Evolutionary conservation across 2,113 vertebrate species (phyloP), one percentile per base, ranked within the genome.

Genomic region (Xiphias gladius): DNA sequence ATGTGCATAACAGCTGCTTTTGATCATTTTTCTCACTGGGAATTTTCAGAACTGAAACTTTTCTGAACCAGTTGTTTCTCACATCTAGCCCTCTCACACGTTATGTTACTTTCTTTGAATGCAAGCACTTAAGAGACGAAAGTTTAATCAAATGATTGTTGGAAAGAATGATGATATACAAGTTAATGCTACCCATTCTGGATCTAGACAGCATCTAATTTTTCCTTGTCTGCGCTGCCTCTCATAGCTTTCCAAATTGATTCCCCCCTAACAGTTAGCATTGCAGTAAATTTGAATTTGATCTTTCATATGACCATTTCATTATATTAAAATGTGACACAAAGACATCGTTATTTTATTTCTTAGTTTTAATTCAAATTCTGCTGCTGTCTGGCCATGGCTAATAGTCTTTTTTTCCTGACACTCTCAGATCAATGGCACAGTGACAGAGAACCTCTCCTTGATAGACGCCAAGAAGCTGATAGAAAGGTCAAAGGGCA

Each of bases 401-500:
- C 67, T 86, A 48, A 84, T 26, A 5, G 16, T 14, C 30, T 24
- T 73, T 17, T 48, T 64, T 75, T 41, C 37, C 65, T 78, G 62
- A 54, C 79, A 71, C 26, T 82, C 93, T 57, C 92, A 99, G 98
- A 99, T 99, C 93, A 99, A 99, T 78, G 98, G 98, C 91, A 99
- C 98, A 43, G 98, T 99, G 92, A 99, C 98, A 0, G 98, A 99
- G 95, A 99, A 99, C 90, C 97, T 99, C 96, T 99, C 98, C 74
- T 93, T 99, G 95, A 97, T 98, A 88, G 98, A 99, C 77, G 98
- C 98, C 83, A 99, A 99, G 94, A 99, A 99, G 68, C 95, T 99
- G 94, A 99, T 99, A 89, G 98, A 99, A 94, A 97, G 97, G 93
- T 99, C 98, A 86, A 99, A 99, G 95, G 98, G 98, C 94, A 99